Evolutionary conservation across 1,140 invertebrate species (phyloP).

Genomic region (Pygmarrhopalites habei): DNA sequence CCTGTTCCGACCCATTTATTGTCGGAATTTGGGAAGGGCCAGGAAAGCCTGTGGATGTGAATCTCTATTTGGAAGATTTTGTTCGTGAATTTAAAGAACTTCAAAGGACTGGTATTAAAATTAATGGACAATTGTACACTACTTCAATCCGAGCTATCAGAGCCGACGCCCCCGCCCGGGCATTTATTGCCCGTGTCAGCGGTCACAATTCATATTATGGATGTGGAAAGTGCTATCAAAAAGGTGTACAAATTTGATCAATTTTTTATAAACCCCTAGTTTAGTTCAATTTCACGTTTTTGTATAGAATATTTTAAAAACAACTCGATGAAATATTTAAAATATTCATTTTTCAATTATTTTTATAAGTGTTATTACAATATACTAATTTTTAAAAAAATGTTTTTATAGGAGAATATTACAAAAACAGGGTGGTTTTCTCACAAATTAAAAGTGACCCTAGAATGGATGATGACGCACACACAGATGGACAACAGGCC

Average conservation of each 20-base stretch:
- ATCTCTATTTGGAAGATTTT: background rate
- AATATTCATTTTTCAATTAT: no score
- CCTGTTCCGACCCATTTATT: background rate
- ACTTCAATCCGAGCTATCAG: background rate
- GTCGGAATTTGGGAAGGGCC: background rate
- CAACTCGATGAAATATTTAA: no score
- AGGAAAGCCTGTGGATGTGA: background rate
- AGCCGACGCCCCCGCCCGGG: conserved; percentile 1
- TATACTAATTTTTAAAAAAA: no score
- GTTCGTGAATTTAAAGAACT: background rate
- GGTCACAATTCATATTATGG: conserved; percentile 1
- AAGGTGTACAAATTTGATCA: background rate
- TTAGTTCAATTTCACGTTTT: no score
- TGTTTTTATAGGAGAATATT: no score
- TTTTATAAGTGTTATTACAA: no score
- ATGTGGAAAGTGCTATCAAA: background rate
- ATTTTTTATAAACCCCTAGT: no score
- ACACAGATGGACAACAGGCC: no score
- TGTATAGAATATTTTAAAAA: no score
- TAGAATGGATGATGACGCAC: no score
- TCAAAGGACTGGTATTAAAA: background rate
- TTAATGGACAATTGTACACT: background rate
- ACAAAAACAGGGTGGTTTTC: no score
- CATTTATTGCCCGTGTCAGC: background rate
- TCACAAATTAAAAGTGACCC: no score